Evolutionary conservation across 2,797 vertebrate species (phyloP).

Genomic region (Philypnodon macrostomus): DNA sequence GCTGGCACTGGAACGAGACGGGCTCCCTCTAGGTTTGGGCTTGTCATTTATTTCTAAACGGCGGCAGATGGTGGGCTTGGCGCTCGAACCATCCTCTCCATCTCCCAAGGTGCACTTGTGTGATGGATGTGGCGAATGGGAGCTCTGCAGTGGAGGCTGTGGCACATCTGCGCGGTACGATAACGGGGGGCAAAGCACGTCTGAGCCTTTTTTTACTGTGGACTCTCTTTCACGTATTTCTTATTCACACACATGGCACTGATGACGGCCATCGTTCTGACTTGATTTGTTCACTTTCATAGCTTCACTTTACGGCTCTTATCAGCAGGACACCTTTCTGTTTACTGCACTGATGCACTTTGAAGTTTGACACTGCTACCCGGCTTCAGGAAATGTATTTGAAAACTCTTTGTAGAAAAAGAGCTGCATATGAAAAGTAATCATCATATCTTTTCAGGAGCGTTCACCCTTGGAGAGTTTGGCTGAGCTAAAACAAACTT

Average conservation of each 20-base stretch:
- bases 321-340: conserved; percentile 44
- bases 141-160: conserved; percentile 60
- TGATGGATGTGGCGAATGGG: conserved; percentile 75
- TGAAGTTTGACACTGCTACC: conserved; percentile 45
- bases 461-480: too few species aligned
- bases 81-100: conserved; percentile 51
- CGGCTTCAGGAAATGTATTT: conserved; percentile 23
- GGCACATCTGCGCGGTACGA: conserved; percentile 72
- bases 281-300: conserved; percentile 59
- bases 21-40: conserved; percentile 71
- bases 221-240: conserved; percentile 52
- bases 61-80: conserved; percentile 76
- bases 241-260: conserved; percentile 53
- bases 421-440: neutral
- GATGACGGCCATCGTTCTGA: conserved; percentile 41
- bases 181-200: conserved; percentile 70
- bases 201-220: conserved; percentile 55
- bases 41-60: conserved; percentile 80
- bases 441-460: too few species aligned
- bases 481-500: too few species aligned
- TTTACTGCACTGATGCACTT: conserved; percentile 35
- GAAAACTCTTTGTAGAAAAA: conserved; percentile 1
- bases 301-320: conserved; percentile 30
- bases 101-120: conserved; percentile 74
- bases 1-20: conserved; percentile 71